These are phyloP conservation scores for Notarius lentiginosus DNA, from an alignment of 2,113 vertebrate genomes.

Conservation along the genomic window DNA sequence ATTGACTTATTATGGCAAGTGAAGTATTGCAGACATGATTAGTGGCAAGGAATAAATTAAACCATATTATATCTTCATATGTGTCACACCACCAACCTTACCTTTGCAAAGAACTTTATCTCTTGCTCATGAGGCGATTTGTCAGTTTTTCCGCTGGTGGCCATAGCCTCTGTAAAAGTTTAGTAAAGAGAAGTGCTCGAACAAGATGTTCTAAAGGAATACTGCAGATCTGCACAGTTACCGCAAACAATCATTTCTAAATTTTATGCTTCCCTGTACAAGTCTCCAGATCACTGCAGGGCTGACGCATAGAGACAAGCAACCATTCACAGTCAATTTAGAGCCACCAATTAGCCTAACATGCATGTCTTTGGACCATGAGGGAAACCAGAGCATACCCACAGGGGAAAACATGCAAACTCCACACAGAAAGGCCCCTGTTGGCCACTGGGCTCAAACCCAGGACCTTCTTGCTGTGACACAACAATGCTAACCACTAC, in stretches of 20 bases:
- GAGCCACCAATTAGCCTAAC: no score
- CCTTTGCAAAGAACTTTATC: constrained; percentile 99
- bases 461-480: no score
- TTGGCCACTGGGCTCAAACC: no score
- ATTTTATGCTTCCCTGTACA: not conserved
- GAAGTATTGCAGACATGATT: not conserved
- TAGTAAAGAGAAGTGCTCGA: not conserved
- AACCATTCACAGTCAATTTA: no score
- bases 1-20: not conserved
- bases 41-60: not conserved
- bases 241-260: not conserved
- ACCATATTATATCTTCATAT: not conserved
- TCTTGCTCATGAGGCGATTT: constrained; percentile 96
- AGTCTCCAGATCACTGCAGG: no score
- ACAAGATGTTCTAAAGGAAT: not conserved
- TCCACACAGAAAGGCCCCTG: no score
- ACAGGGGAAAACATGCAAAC: no score
- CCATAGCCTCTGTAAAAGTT: constrained; percentile 85
- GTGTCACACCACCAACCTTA: constrained; percentile 58
- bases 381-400: no score
- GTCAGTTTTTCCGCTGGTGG: constrained; percentile 91
- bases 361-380: no score
- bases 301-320: no score
- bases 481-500: no score
- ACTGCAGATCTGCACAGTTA: not conserved